Conservation (phyloP, 2,113 vertebrate genomes). For the Amblyornis subalaris region DNA sequence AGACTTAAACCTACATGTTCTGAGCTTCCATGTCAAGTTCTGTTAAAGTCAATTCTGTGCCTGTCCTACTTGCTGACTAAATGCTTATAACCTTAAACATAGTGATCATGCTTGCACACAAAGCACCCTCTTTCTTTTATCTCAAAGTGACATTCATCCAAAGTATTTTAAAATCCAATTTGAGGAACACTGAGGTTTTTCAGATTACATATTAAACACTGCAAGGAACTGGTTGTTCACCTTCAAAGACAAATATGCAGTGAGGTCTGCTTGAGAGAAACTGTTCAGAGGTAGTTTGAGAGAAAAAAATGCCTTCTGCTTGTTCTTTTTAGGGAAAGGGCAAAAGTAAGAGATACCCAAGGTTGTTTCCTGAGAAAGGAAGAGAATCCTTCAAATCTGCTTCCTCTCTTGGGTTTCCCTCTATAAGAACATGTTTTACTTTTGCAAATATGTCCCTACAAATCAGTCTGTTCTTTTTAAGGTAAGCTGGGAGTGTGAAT, state of each 20-base stretch:
- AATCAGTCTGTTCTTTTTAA: background rate
- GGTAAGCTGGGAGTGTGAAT: background rate
- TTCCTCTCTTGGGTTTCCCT: background rate
- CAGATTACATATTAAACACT: background rate
- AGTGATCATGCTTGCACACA: background rate
- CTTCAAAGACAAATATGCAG: background rate
- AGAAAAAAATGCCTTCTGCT: background rate
- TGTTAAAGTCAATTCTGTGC: background rate
- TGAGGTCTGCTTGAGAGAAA: background rate
- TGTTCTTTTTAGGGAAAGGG: background rate
- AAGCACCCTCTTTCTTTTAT: background rate
- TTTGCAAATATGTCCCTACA: background rate
- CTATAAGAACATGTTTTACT: background rate
- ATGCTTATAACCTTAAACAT: background rate
- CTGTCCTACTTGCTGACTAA: background rate
- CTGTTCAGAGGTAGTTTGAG: background rate
- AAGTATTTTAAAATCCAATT: background rate
- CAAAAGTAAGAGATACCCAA: background rate
- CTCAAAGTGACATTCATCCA: background rate
- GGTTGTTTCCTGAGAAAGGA: background rate
- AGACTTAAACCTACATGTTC: background rate
- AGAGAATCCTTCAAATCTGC: background rate
- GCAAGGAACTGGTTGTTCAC: background rate
- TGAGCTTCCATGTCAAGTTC: background rate
- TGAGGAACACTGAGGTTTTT: background rate